Base-by-base conservation (phyloP, 2,797 vertebrate species). In the Arvicola amphibius region DNA sequence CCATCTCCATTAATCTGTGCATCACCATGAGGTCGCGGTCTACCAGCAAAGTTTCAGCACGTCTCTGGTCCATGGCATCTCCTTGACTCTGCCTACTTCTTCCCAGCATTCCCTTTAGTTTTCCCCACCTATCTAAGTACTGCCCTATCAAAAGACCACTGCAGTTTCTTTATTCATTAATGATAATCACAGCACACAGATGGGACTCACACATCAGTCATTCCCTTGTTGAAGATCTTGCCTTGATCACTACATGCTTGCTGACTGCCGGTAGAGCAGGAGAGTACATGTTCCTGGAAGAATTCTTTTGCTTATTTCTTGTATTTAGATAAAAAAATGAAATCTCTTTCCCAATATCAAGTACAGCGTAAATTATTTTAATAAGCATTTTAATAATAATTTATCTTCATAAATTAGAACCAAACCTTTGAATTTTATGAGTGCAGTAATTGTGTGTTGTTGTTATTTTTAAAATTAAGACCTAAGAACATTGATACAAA, bases 261-360 rank as follows among this genome's bases (percentile, higher is more conserved):
- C 93, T 83, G 77, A 34, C 56, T 78, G 13, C 43, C 34, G 27
- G 5, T n/a, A 87, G 16, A 23, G 4, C 4, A 74, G n/a, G 7
- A 76, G 84, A 80, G 5, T 14, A 51, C 17, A 56, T 21, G 67
- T 10, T 90, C 63, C 25, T 53, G 40, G 29, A 59, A 95, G 67
- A 91, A 76, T 89, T 79, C 10, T 10, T 94, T 92, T 63, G 27
- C 73, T 5, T 78, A 71, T 84, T 25, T 87, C 8, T 90, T 29
- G 4, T 67, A 73, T 79, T 94, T 95, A 34, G 13, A 85, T 61
- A 69, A 96, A 94, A 81, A 16, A 91, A 13, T 69, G 86, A 95
- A 92, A 79, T 80, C 2, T 61, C 5, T 43, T 84, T 86, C 32
- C 73, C 32, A 0, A 43, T 40, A 56, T 92, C 17, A 67, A 8